Conservation (phyloP, 2,888 invertebrate species). For the Melanostoma mellinum region DNA sequence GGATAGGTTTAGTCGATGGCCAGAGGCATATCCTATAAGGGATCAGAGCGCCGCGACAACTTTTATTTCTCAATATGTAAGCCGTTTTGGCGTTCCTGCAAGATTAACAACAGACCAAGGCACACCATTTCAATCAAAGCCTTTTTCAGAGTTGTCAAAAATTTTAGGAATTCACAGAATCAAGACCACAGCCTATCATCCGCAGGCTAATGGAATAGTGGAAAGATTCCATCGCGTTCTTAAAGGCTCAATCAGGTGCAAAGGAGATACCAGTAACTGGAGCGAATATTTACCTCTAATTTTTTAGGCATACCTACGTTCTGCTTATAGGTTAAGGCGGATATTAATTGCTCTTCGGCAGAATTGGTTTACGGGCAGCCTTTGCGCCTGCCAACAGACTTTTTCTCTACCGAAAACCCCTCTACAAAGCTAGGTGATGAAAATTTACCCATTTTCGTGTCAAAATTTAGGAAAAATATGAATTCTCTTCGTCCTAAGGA, state of each 20-base stretch:
- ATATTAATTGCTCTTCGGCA: conserved; percentile 31
- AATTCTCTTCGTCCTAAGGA: conserved; percentile 4
- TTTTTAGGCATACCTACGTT: conserved; percentile 49
- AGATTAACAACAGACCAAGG: no score
- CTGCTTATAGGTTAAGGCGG: conserved; percentile 38
- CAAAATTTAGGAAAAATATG: conserved; percentile 17
- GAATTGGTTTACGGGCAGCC: conserved; percentile 21
- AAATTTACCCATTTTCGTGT: background rate
- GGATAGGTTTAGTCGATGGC: background rate
- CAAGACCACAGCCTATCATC: no score
- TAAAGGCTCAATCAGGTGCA: no score
- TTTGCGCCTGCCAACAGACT: conserved; percentile 5
- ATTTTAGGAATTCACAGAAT: no score
- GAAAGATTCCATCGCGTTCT: no score
- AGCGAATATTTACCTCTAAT: conserved; percentile 43
- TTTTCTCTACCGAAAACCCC: background rate
- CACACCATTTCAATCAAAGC: no score
- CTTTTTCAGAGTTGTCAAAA: no score
- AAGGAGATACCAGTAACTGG: background rate
- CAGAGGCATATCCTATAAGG: conserved; percentile 13
- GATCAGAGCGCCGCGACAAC: conserved; percentile 7
- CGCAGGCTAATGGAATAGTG: no score
- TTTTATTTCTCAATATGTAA: conserved; percentile 18
- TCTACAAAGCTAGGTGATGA: background rate
- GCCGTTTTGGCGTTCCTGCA: conserved; percentile 13